Percentiles rank a stretch among this genome's conserved stretches.
phyloP scores from a whole-genome alignment of 2,888 invertebrate genomes.

The Petrophora chlorosata region DNA sequence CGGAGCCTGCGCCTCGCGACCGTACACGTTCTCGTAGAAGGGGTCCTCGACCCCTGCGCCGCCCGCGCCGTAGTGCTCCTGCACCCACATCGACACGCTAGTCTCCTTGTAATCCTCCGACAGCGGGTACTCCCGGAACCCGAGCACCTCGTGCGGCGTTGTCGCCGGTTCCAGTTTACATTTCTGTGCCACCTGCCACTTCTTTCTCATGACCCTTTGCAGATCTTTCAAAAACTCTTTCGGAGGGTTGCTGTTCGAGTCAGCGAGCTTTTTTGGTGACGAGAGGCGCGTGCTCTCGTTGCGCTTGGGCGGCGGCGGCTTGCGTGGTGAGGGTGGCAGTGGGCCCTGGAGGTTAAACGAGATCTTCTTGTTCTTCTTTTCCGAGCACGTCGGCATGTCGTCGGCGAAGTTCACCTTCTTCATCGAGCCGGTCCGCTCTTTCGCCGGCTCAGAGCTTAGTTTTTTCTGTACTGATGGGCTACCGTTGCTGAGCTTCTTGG shows the following conservation, averaged over 20 bases:
- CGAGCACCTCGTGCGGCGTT: slow-evolving; percentile 95
- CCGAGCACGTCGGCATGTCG: slow-evolving; percentile 73
- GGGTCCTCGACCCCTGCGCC: slow-evolving; percentile 84
- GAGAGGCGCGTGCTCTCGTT: slow-evolving; percentile 89
- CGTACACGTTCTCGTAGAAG: slow-evolving; percentile 89
- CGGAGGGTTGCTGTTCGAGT: slow-evolving; percentile 89
- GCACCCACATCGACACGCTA: slow-evolving; percentile 95
- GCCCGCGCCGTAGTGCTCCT: slow-evolving; percentile 91
- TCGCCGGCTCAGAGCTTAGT: slow-evolving; percentile 56
- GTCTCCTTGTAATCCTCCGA: slow-evolving; percentile 90
- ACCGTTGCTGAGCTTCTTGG: slow-evolving; percentile 73
- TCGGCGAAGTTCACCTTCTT: slow-evolving; percentile 86
- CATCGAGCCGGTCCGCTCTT: slow-evolving; percentile 77
- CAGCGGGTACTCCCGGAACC: slow-evolving; percentile 92
- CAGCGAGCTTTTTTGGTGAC: slow-evolving; percentile 90
- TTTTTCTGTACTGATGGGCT: slow-evolving; percentile 66
- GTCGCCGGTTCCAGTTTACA: slow-evolving; percentile 94
- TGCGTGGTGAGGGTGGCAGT: slow-evolving; percentile 84
- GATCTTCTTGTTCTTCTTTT: slow-evolving; percentile 86
- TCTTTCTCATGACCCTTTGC: slow-evolving; percentile 96
- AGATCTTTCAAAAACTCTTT: slow-evolving; percentile 94
- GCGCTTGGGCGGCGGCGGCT: slow-evolving; percentile 90
- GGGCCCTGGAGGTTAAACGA: slow-evolving; percentile 84
- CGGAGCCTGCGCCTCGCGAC: slow-evolving; percentile 51
- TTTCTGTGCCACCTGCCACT: slow-evolving; percentile 97